Evolutionary conservation across 2,888 invertebrate genomes (phyloP).

Genomic region (Caenorhabditis auriculariae): DNA sequence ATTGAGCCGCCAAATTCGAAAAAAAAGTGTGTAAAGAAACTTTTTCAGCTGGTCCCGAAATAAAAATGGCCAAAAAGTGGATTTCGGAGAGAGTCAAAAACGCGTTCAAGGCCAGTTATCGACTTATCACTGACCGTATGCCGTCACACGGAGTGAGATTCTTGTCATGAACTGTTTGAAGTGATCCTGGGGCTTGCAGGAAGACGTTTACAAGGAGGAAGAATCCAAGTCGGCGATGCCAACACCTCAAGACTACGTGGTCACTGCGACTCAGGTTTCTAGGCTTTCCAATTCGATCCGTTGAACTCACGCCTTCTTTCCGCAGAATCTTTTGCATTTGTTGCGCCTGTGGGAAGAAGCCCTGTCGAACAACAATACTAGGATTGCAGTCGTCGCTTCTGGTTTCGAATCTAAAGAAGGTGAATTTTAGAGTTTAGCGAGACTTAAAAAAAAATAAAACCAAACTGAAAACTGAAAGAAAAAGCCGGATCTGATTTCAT

Average conservation of each 20-base stretch:
- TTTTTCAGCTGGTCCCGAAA: constrained; percentile 4
- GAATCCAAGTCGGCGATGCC: constrained; percentile 19
- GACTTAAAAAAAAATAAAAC: too few species aligned
- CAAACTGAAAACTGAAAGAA: too few species aligned
- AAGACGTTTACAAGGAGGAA: constrained; percentile 23
- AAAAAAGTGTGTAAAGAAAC: background rate
- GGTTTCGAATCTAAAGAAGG: too few species aligned
- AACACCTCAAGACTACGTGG: constrained; percentile 28
- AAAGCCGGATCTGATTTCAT: too few species aligned
- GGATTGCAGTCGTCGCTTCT: constrained; percentile 12
- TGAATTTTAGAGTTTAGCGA: too few species aligned
- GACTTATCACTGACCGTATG: constrained; percentile 27
- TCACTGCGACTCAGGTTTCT: constrained; percentile 23
- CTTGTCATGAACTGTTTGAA: background rate
- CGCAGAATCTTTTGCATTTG: constrained; percentile 21
- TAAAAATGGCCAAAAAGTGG: constrained; percentile 31
- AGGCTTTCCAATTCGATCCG: background rate
- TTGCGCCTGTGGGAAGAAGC: constrained; percentile 32
- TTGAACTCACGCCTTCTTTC: background rate
- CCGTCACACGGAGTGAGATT: constrained; percentile 24
- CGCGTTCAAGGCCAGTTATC: constrained; percentile 24
- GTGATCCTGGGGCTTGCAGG: constrained; percentile 9
- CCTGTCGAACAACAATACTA: constrained; percentile 18
- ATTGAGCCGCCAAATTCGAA: background rate
- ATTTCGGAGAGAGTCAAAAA: constrained; percentile 28